Evolutionary conservation across 2,888 invertebrate species (phyloP).

Genomic region (Drosophila yooni): DNA sequence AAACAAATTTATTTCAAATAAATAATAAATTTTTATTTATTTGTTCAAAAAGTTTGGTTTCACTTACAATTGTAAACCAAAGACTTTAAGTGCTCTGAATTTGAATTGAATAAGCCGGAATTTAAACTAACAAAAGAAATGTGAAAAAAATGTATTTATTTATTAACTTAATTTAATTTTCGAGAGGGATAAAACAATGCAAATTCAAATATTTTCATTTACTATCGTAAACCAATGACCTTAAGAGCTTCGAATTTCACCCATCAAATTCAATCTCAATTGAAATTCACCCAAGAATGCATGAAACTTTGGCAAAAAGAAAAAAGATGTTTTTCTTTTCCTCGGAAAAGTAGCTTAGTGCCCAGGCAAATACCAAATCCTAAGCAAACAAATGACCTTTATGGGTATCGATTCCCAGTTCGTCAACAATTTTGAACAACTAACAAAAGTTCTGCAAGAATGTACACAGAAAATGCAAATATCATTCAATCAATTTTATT

Average conservation of each 20-base stretch:
- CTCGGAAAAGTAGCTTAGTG: not conserved
- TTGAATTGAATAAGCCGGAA: not conserved
- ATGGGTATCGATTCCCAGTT: not conserved
- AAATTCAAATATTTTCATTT: not conserved
- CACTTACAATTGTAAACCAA: not conserved
- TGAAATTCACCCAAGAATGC: not conserved
- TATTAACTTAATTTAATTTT: not conserved
- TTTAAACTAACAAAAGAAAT: not conserved
- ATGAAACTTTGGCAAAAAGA: not conserved
- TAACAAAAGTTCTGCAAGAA: not conserved
- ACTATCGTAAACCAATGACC: not conserved
- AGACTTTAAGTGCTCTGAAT: not conserved
- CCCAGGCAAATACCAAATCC: slow-evolving; percentile 1
- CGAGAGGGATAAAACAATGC: not conserved
- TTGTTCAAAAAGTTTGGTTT: not conserved
- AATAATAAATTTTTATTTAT: not conserved
- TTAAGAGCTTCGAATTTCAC: not conserved
- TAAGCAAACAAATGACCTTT: slow-evolving; percentile 6
- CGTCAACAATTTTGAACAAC: not conserved
- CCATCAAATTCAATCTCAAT: not conserved
- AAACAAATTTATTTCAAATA: not conserved
- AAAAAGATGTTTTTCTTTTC: not conserved
- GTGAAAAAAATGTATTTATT: not conserved
- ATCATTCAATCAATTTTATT: not conserved
- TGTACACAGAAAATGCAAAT: slow-evolving; percentile 1